phyloP scores from a whole-genome alignment of 2,113 vertebrate genomes.

The Phaethon lepturus region DNA sequence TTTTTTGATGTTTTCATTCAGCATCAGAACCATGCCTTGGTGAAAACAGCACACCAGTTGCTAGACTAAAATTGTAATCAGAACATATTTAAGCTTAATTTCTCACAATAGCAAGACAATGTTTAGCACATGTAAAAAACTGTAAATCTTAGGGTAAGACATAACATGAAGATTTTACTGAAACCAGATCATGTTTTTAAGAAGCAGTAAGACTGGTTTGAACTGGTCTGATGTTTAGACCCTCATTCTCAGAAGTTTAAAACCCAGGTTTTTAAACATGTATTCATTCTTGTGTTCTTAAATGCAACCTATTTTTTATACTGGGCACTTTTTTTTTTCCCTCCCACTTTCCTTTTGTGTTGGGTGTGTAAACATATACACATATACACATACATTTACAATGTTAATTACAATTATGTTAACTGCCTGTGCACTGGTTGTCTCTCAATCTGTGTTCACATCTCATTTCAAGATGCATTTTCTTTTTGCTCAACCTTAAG shows the following conservation, averaged over 20 bases:
- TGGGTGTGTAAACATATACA: too few species aligned
- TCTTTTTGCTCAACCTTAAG: background rate
- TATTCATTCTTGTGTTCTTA: background rate
- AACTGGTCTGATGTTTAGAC: background rate
- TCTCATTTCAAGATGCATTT: background rate
- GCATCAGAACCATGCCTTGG: background rate
- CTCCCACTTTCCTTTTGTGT: background rate
- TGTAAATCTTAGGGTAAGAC: background rate
- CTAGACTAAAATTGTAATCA: background rate
- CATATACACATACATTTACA: too few species aligned
- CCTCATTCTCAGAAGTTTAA: background rate
- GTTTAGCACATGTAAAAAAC: background rate
- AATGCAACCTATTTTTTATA: background rate
- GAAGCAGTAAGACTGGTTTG: background rate
- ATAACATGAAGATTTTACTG: background rate
- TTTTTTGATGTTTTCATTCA: background rate
- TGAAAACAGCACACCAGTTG: background rate
- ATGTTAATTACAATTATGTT: background rate
- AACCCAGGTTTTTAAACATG: background rate
- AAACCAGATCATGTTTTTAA: background rate
- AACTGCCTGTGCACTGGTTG: background rate
- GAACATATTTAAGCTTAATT: background rate
- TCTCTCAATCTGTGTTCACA: background rate
- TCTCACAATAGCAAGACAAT: background rate
- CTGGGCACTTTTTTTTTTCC: background rate